These are phyloP conservation scores for Caenorhabditis remanei DNA, from an alignment of 1,140 invertebrate species.

Conservation along the genomic window DNA sequence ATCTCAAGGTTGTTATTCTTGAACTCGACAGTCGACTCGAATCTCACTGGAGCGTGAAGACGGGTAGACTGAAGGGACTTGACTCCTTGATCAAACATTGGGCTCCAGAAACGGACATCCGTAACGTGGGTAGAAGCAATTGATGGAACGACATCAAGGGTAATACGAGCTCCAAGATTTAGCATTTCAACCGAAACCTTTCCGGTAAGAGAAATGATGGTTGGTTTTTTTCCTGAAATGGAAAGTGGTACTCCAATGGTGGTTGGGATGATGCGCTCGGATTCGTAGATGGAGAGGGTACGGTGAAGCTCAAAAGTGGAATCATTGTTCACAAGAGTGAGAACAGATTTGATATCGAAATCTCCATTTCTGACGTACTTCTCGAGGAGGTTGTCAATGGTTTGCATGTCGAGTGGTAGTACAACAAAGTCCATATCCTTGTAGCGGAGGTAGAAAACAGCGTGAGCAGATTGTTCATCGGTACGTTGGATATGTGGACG, in stretches of 20 bases:
- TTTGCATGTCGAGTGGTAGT: no score
- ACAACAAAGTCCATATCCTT: no score
- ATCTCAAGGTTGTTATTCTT: conserved; percentile 57
- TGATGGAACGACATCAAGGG: conserved; percentile 58
- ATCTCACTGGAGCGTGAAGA: no score
- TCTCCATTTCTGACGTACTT: conserved; percentile 63
- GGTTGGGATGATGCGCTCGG: conserved; percentile 66
- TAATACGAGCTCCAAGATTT: conserved; percentile 51
- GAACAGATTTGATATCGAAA: conserved; percentile 62
- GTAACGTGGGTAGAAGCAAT: conserved; percentile 63
- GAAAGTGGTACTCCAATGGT: conserved; percentile 68
- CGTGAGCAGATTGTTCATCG: no score
- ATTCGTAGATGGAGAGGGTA: conserved; percentile 60
- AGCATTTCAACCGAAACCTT: conserved; percentile 34
- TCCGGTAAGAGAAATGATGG: conserved; percentile 59
- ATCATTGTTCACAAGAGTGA: conserved; percentile 50
- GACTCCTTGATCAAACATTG: conserved; percentile 65
- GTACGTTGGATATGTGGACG: conserved; percentile 57
- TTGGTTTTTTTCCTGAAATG: conserved; percentile 62
- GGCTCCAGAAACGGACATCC: conserved; percentile 59
- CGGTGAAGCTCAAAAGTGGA: conserved; percentile 38
- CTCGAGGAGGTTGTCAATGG: no score
- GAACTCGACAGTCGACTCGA: conserved; percentile 51
- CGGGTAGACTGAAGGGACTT: conserved; percentile 60
- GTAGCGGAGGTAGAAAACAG: no score